Evolutionary conservation across 2,113 vertebrate genomes (phyloP).

Genomic region (Turdus rufiventris): DNA sequence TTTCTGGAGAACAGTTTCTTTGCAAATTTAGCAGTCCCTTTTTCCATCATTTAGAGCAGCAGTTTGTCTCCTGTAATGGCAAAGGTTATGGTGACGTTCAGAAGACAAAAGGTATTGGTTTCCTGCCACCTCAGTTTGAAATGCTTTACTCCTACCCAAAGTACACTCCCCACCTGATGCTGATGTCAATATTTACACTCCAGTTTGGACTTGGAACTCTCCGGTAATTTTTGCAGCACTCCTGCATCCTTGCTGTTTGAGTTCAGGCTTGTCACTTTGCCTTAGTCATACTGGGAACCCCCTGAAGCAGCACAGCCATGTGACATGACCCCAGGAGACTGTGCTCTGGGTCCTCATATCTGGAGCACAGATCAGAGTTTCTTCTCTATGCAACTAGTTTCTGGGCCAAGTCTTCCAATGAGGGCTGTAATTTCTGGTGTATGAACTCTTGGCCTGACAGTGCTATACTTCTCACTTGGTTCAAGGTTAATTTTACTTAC

Average conservation of each 20-base stretch:
- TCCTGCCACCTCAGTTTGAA: background rate
- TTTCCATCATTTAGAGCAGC: background rate
- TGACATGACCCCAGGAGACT: background rate
- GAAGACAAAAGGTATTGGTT: background rate
- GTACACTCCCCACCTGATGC: background rate
- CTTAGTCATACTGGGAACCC: background rate
- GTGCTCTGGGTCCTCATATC: background rate
- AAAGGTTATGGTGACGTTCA: background rate
- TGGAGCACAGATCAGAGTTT: background rate
- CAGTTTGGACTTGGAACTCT: background rate
- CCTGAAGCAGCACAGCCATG: background rate
- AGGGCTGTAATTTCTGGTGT: background rate
- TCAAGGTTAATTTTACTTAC: background rate
- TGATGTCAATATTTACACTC: background rate
- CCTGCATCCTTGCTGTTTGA: background rate
- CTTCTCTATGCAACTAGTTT: background rate
- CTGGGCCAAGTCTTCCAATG: background rate
- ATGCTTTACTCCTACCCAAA: background rate
- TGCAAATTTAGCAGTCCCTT: background rate
- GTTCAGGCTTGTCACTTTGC: background rate
- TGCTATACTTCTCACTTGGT: background rate
- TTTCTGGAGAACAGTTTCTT: background rate
- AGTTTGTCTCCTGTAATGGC: background rate
- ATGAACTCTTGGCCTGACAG: background rate
- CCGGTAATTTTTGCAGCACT: background rate